Evolutionary conservation across 2,113 vertebrate species (phyloP), one percentile per base, ranked within the genome.

Genomic region (Pachypanchax playfairii): DNA sequence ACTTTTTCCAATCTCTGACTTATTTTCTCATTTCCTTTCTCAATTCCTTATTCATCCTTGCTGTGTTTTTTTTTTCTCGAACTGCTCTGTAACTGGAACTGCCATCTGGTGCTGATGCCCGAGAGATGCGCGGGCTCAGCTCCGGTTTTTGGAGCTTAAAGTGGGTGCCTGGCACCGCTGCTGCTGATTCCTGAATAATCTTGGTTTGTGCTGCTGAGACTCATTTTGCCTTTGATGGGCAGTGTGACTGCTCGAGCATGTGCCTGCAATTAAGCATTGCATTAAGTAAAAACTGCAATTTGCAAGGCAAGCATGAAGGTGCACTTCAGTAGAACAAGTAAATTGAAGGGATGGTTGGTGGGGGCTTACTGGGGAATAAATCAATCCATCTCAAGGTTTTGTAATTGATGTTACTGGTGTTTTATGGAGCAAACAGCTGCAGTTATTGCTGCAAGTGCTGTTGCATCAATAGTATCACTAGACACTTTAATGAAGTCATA

Each of bases 201-300:
- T 65, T 52, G 24, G 62, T 65, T 51, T 58, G 56, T 9, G 44
- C 84, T 70, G 68, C 53, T 66, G 77, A 55, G 77, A 70, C 62
- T 88, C 77, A 73, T 83, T 83, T 74, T 20, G 78, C 63, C 64
- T 83, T 79, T 78, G 84, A 88, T 85, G 82, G 80, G 79, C 78
- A 74, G 57, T 36, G 64, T 80, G 79, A 73, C 78, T 54, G 65
- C 76, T 89, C 77, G 22, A 83, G 83, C 87, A 85, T 90, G 87
- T 85, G 84, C 75, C 72, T 68, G 82, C 83, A 89, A 86, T 88
- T 88, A 90, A 74, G 67, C 41, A 10, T 61, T 55, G 69, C 60
- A 73, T 87, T 86, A 88, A 88, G 78, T 87, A 87, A 89, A 88
- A 88, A 80, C 75, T 66, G 80, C 75, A 83, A 86, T 86, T 86